Percentiles rank a stretch among this genome's conserved stretches.
Evolutionary conservation across 2,888 invertebrate species (phyloP).

Genomic region (Hedya salicella): DNA sequence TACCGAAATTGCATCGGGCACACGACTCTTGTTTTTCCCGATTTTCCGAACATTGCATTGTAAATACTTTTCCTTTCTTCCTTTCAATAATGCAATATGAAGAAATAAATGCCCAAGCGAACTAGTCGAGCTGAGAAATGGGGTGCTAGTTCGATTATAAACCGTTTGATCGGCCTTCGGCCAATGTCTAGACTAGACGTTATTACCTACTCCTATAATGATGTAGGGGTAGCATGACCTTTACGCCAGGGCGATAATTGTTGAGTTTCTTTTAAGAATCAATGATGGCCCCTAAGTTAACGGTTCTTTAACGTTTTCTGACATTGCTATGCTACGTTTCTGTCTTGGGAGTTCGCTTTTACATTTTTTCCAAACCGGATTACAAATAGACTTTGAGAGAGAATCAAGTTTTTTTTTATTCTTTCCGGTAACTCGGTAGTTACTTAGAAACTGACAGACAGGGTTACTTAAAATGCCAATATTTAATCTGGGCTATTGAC

Average conservation of each 20-base stretch:
- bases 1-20: too few species aligned
- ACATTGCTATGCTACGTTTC: background rate
- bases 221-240: slow-evolving; percentile 36
- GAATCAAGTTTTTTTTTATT: too few species aligned
- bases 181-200: slow-evolving; percentile 34
- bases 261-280: slow-evolving; percentile 8
- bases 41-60: too few species aligned
- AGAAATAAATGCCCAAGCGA: background rate
- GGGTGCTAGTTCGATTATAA: slow-evolving; percentile 10
- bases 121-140: slow-evolving; percentile 1
- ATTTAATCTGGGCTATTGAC: too few species aligned
- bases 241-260: slow-evolving; percentile 13
- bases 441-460: too few species aligned
- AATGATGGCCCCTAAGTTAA: slow-evolving; percentile 21
- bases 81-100: background rate
- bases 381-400: too few species aligned
- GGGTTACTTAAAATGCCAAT: too few species aligned
- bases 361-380: too few species aligned
- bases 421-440: too few species aligned
- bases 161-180: slow-evolving; percentile 30
- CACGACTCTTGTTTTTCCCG: too few species aligned
- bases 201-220: slow-evolving; percentile 19
- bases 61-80: too few species aligned
- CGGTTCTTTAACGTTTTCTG: slow-evolving; percentile 12
- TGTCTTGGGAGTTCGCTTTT: too few species aligned